Percentiles rank a stretch among this genome's conserved stretches.
phyloP scores from a whole-genome alignment of 2,797 vertebrate genomes.

The Neosilurus mollespiculum region DNA sequence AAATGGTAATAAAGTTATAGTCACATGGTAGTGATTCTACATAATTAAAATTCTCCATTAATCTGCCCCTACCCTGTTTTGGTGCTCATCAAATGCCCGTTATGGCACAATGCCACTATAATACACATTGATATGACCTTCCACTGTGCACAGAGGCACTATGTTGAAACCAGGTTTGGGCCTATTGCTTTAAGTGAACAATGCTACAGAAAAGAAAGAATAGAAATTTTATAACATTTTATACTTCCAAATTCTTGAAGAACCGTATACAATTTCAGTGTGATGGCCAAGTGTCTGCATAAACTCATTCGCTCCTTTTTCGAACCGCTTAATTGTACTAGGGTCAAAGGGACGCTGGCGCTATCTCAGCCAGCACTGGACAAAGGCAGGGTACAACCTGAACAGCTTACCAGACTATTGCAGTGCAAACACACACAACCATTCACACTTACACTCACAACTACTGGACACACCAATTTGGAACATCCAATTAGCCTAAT shows the following conservation, averaged over 20 bases:
- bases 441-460: too few species aligned
- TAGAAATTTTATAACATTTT: neutral
- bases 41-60: neutral
- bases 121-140: neutral
- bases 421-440: too few species aligned
- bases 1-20: neutral
- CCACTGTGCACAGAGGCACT: neutral
- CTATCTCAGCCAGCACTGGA: too few species aligned
- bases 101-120: too few species aligned
- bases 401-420: too few species aligned
- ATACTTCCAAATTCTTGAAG: neutral
- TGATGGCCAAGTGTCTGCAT: neutral
- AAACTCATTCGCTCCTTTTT: too few species aligned
- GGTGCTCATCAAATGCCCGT: too few species aligned
- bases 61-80: neutral
- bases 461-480: too few species aligned
- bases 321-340: too few species aligned
- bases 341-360: too few species aligned
- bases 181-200: neutral
- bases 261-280: neutral
- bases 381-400: too few species aligned
- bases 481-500: too few species aligned
- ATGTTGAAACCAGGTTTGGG: neutral
- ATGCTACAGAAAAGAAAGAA: neutral
- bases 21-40: neutral